Evolutionary conservation across 2,797 vertebrate species (phyloP).

Genomic region (Enteromius anoplus): DNA sequence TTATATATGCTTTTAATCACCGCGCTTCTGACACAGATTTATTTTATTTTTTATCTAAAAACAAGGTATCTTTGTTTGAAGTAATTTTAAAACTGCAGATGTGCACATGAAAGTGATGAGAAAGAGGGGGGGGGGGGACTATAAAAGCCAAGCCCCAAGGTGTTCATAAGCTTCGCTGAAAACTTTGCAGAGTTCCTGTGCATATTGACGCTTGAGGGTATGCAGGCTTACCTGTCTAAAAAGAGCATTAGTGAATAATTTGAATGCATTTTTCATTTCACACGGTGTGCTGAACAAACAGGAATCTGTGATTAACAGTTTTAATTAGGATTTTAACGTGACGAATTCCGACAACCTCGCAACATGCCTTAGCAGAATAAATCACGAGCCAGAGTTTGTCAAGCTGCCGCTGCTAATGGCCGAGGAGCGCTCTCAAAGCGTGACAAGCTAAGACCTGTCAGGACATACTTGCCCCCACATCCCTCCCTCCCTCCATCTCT

Average conservation of each 20-base stretch:
- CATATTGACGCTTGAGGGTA: slow-evolving; percentile 77
- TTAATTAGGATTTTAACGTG: slow-evolving; percentile 90
- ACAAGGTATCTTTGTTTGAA: slow-evolving; percentile 56
- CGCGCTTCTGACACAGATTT: slow-evolving; percentile 1
- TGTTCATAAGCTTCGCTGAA: slow-evolving; percentile 62
- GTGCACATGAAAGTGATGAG: slow-evolving; percentile 54
- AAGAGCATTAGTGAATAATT: slow-evolving; percentile 87
- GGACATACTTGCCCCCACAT: slow-evolving; percentile 63
- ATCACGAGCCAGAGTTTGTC: slow-evolving; percentile 77
- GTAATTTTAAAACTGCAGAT: slow-evolving; percentile 60
- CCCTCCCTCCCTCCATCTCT: slow-evolving; percentile 53
- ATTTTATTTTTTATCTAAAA: slow-evolving; percentile 31
- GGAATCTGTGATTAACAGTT: slow-evolving; percentile 86
- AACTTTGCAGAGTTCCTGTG: slow-evolving; percentile 67
- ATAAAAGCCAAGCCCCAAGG: slow-evolving; percentile 58
- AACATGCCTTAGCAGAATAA: slow-evolving; percentile 76
- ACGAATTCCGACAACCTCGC: slow-evolving; percentile 80
- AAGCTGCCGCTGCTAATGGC: slow-evolving; percentile 73
- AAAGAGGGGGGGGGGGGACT: too few species aligned
- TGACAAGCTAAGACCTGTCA: slow-evolving; percentile 67
- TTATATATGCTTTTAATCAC: not conserved
- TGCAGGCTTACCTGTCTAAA: slow-evolving; percentile 88
- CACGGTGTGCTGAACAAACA: slow-evolving; percentile 87
- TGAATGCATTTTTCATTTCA: slow-evolving; percentile 91
- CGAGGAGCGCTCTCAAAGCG: slow-evolving; percentile 68